Evolutionary conservation across 2,113 vertebrate species (phyloP).

Genomic region (Dolichotis patagonum): DNA sequence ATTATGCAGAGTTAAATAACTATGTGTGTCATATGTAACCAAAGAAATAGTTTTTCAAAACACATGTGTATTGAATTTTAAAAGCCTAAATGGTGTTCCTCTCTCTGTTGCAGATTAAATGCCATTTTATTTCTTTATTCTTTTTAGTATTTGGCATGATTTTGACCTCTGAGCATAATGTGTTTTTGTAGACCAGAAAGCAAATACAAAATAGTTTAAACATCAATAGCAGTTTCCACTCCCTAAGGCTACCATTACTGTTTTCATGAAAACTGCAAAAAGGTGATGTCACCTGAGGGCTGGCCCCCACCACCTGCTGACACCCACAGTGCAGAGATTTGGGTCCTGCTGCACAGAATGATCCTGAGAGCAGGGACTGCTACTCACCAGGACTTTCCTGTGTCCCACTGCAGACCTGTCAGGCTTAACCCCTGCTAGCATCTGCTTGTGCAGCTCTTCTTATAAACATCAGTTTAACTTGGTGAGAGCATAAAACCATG

Average conservation of each 20-base stretch:
- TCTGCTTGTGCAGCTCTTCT: background rate
- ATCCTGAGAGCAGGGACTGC: background rate
- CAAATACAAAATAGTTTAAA: background rate
- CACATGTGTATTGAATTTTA: background rate
- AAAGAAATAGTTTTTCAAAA: background rate
- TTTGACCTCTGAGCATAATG: background rate
- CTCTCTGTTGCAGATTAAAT: background rate
- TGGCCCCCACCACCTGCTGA: background rate
- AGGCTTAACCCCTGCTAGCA: background rate
- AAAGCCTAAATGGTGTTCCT: background rate
- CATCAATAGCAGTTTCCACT: no score
- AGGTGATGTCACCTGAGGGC: rapidly evolving
- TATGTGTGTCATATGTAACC: no score
- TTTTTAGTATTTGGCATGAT: background rate
- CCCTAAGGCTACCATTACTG: background rate
- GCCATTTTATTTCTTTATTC: background rate
- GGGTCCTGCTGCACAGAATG: background rate
- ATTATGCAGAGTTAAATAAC: background rate
- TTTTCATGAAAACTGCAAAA: background rate
- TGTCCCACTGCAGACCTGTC: rapidly evolving
- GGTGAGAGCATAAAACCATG: background rate
- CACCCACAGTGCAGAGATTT: no score
- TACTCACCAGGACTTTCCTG: background rate
- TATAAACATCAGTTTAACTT: background rate
- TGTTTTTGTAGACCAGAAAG: background rate